Evolutionary conservation across 37 sponge, comb jelly and placozoan species (phyloP).

Genomic region (Aplysina aerophoba): DNA sequence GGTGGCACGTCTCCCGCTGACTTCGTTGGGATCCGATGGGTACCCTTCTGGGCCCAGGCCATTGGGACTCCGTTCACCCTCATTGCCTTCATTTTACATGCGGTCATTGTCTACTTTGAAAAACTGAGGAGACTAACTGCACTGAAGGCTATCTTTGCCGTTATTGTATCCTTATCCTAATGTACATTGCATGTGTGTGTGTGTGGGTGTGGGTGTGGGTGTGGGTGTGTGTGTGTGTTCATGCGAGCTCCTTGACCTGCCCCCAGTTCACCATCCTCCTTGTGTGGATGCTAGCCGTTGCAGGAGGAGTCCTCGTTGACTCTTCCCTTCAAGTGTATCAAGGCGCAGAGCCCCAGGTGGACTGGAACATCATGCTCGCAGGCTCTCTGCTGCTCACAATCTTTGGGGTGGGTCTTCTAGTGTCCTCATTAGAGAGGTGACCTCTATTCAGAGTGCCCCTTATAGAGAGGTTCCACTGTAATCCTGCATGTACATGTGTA

Average conservation of each 20-base stretch:
- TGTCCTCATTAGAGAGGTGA: no score
- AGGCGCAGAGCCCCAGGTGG: background rate
- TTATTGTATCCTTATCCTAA: slow-evolving; percentile 4
- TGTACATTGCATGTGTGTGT: no score
- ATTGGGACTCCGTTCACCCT: slow-evolving; percentile 14
- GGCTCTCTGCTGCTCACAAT: background rate
- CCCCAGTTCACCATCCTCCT: slow-evolving; percentile 8
- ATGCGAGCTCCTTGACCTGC: background rate
- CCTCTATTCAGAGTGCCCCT: no score
- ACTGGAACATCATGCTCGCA: background rate
- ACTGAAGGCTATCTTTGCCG: background rate
- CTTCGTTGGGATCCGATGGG: background rate
- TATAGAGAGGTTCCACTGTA: no score
- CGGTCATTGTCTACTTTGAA: background rate
- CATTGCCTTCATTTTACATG: slow-evolving; percentile 16
- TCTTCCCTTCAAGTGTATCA: background rate
- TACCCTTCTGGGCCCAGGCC: slow-evolving; percentile 16
- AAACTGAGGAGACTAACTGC: background rate
- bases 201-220: no score
- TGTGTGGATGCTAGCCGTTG: slow-evolving; percentile 9
- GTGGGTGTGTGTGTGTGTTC: background rate
- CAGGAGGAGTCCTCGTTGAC: slow-evolving; percentile 1
- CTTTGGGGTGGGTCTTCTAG: slow-evolving; percentile 33
- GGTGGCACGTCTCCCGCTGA: background rate
- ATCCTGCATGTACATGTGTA: no score